A percentile compares a stretch with the other conserved stretches of the same genome.
phyloP scores from a whole-genome alignment of 2,797 vertebrate genomes.

The Falco naumanni region DNA sequence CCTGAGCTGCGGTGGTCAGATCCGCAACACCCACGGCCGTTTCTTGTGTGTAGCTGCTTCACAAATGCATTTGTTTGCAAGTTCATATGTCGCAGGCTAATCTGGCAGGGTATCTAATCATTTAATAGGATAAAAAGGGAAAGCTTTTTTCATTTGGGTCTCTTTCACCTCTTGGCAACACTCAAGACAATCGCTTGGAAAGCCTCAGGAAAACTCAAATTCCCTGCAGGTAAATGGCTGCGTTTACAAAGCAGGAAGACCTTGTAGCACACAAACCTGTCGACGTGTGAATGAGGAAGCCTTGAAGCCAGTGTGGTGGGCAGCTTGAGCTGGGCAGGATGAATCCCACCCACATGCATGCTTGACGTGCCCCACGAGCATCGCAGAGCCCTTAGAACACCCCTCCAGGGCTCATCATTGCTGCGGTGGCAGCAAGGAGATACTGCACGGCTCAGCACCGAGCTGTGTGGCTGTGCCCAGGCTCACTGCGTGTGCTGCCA shows the following conservation, averaged over 20 bases:
- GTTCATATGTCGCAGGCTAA: background rate
- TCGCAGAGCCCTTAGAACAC: background rate
- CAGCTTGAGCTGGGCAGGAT: background rate
- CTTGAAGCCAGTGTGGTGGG: background rate
- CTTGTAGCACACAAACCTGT: background rate
- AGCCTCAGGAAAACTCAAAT: background rate
- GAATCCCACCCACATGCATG: background rate
- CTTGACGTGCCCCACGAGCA: background rate
- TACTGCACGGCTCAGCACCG: background rate
- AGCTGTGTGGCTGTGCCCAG: rapidly evolving
- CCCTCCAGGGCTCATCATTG: background rate
- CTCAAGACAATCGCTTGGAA: background rate
- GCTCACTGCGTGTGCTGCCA: rapidly evolving
- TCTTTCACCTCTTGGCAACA: background rate
- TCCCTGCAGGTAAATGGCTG: background rate
- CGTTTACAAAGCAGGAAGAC: background rate
- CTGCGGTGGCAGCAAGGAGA: background rate
- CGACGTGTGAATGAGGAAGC: background rate
- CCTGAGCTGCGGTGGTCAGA: background rate
- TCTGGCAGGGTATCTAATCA: background rate
- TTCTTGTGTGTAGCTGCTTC: background rate
- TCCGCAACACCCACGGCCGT: background rate
- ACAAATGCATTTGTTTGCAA: background rate
- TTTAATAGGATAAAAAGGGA: background rate
- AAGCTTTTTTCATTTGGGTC: background rate